Base-by-base conservation (phyloP, 2,888 invertebrate genomes). In the Parnassius mnemosyne region DNA sequence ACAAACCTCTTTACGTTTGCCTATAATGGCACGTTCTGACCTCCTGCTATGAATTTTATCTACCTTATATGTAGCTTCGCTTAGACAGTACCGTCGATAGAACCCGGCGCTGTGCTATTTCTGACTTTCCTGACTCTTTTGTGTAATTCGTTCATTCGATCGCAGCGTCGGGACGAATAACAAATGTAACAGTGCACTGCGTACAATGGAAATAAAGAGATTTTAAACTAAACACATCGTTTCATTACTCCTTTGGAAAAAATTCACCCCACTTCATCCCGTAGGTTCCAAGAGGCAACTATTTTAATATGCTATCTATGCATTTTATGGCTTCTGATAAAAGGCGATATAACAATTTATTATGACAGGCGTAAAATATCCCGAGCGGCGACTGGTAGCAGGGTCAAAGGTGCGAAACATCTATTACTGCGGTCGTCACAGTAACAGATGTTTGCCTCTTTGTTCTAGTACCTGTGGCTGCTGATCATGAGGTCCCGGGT, bases 141-240 rank as follows among this genome's bases (percentile, higher is more conserved):
- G 13, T 52, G 55, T 61, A 10, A 44, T 43, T 56, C 3, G 57
- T 57, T 57, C n/a, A 44, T 57, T 44, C 3, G 10, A 43, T n/a
- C 49, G 57, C 50, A 49, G 47, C 53, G 54, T 50, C 42, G 51
- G 56, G 10, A 69, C 72, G 65, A 63, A 54, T 57, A 62, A 61
- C 63, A 70, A 34, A 34, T 81, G 78, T 79, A 79, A 78, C 78
- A 71, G 76, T 81, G 84, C 83, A 82, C 80, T 76, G 78, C 78
- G 76, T 82, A 81, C 78, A 84, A 84, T 80, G 79, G 67, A 83
- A 87, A 85, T 87, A 87, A 86, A 88, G 75, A 82, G 77, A 82
- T 82, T 84, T 85, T 78, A 78, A 86, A 83, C 75, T 72, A 73
- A 20, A 41, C 16, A n/a, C 42, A 70, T 56, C 20, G 11, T 13